Base-by-base conservation (phyloP, 2,888 invertebrate species). In the Masnerella sp. region DNA sequence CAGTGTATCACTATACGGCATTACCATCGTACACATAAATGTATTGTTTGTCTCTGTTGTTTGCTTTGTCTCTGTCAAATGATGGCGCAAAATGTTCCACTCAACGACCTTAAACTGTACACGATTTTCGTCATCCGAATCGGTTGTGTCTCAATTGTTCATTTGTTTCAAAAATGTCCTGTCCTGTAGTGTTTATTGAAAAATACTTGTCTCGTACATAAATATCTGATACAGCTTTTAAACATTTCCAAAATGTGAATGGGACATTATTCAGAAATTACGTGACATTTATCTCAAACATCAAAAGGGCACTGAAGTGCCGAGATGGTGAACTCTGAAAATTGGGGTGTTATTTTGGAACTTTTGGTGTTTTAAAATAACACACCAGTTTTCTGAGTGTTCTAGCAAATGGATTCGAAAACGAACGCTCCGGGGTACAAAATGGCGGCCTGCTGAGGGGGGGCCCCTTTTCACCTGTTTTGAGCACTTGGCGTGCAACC, bases 121-220 rank as follows among this genome's bases (percentile, higher is more conserved):
- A 7, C 58, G 58, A 38, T 67, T 42, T 15, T 58, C 42, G 49
- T 49, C 54, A 22, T 36, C 12, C 15, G 32, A 22, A 14, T 49
- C n/a, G n/a, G n/a, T 40, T 36, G 15, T 18, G 17, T 54, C 34
- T 36, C n/a, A n/a, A n/a, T n/a, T n/a, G n/a, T n/a, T n/a, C n/a
- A n/a, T n/a, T n/a, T n/a, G n/a, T n/a, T n/a, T n/a, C n/a, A n/a
- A n/a, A n/a, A n/a, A n/a, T 43, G 42, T 45, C 51, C 25, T 54
- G 17, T 22, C 8, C 52, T 17, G 17, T 54, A 45, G 43, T 14
- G 28, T 30, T 36, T 61, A 64, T 51, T 62, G 69, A 71, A 71
- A 71, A 71, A 65, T 71, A 71, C 59, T 45, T 65, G 43, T 58
- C 42, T 59, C 40, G 15, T 71, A 72, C 51, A 61, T 72, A 61